Evolutionary conservation across 2,113 vertebrate species (phyloP), one percentile per base, ranked within the genome.

Genomic region (Gobiocypris rarus): DNA sequence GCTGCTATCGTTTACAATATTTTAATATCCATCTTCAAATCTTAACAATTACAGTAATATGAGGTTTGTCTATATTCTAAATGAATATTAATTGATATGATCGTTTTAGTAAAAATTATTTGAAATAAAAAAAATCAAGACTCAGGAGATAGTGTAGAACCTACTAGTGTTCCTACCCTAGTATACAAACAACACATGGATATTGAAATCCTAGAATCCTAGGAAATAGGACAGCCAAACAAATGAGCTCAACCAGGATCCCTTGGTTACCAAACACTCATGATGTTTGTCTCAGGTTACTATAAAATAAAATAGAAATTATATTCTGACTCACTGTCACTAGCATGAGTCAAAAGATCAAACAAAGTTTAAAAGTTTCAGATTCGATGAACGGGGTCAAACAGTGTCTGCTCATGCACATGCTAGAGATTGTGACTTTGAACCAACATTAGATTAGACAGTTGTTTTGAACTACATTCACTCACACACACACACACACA

Each of bases 181-280:
- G 31, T 34, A 38, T 38, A 38, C 34, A 38, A 38, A 38, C 34
- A 38, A 38, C 5, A 38, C 4, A 38, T 5, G 34, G 6, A 38
- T 38, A 50, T 1, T 50, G 13, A 15, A 50, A 50, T 15, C 48
- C 48, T 50, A 50, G 13, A 50, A 50, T 15, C 34, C 3, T 22
- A 34, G 22, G 22, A 24, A 76, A 41, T 6, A 9, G 9, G 11
- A 77, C 17, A 9, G 45, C 3, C 45, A 19, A 26, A 52, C 11
- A 24, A 38, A 61, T 43, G 5, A 61, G 13, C 22, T 58, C 38
- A 24, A 17, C 56, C 26, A n/a, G 11, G 5, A 28, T 61, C 38
- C 13, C 34, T 19, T 78, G 56, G 75, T 43, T 45, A 78, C 34
- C 14, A 61, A 78, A 78, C 76, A 78, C 5, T 41, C 38, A 43